These are phyloP conservation scores for Sipha maydis DNA, from an alignment of 2,888 invertebrate genomes.

Conservation along the genomic window DNA sequence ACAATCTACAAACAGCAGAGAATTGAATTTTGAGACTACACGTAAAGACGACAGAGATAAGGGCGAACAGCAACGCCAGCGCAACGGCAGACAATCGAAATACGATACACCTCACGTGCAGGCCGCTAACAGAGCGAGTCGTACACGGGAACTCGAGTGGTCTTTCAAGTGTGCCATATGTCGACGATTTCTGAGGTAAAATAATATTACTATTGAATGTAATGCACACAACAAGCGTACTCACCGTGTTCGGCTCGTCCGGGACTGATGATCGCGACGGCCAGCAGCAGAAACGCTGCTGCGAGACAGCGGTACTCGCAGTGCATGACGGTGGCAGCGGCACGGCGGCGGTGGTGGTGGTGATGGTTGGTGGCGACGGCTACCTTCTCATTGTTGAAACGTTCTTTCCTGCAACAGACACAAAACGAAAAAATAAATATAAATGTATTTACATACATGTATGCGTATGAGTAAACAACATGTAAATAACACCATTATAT, in stretches of 20 bases:
- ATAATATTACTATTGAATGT: slow-evolving; percentile 13
- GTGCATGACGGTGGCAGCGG: slow-evolving; percentile 18
- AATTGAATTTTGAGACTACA: neutral
- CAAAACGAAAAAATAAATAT: slow-evolving; percentile 23
- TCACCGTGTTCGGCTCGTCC: slow-evolving; percentile 59
- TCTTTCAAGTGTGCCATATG: slow-evolving; percentile 37
- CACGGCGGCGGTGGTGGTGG: no score
- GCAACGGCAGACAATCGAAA: slow-evolving; percentile 18
- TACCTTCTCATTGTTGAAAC: slow-evolving; percentile 54
- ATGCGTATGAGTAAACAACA: no score
- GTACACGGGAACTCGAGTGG: neutral
- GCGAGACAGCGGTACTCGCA: slow-evolving; percentile 38
- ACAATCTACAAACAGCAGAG: no score
- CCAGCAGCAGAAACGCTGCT: slow-evolving; percentile 37
- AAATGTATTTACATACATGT: neutral
- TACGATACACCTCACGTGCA: neutral
- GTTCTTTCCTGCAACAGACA: slow-evolving; percentile 31
- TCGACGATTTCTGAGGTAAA: slow-evolving; percentile 1
- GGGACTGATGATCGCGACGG: slow-evolving; percentile 25
- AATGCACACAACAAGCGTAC: neutral
- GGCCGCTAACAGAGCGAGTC: neutral
- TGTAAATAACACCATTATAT: neutral
- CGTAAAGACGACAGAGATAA: neutral
- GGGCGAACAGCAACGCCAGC: neutral
- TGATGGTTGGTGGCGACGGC: slow-evolving; percentile 33